Evolutionary conservation across 1,140 invertebrate genomes (phyloP).

Genomic region (Macrobrachium nipponense): DNA sequence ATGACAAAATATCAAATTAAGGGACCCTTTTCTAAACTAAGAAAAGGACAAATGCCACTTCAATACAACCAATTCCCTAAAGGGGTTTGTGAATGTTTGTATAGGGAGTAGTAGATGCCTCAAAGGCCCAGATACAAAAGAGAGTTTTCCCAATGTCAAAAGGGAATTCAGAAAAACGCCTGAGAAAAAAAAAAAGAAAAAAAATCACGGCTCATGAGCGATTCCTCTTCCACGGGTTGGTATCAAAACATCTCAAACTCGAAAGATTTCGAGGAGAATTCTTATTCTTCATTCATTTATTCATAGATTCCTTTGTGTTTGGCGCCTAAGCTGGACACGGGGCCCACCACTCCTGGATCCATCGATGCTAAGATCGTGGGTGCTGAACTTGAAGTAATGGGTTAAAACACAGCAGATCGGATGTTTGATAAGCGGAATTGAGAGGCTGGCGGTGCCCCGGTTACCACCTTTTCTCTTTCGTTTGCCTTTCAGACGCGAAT

Average conservation of each 20-base stretch:
- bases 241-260: conserved; percentile 59
- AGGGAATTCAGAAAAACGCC: too few species aligned
- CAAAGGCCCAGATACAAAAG: too few species aligned
- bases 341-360: conserved; percentile 37
- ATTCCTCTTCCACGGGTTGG: neutral
- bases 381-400: conserved; percentile 58
- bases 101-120: too few species aligned
- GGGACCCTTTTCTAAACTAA: too few species aligned
- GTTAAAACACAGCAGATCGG: conserved; percentile 60
- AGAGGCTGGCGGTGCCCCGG: conserved; percentile 40
- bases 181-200: too few species aligned
- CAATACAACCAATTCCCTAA: too few species aligned
- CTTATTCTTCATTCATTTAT: conserved; percentile 58
- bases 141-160: too few species aligned
- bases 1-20: too few species aligned
- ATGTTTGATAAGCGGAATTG: conserved; percentile 58
- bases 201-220: neutral
- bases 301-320: conserved; percentile 56
- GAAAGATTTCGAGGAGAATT: conserved; percentile 43
- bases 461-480: conserved; percentile 19
- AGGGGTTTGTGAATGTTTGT: too few species aligned
- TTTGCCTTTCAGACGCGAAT: too few species aligned
- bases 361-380: conserved; percentile 43
- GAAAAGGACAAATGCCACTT: too few species aligned
- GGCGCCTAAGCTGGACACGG: conserved; percentile 55